Percentiles rank a stretch among this genome's conserved stretches.
Conservation (phyloP, 1,140 invertebrate genomes). For the Metaphire vulgaris region DNA sequence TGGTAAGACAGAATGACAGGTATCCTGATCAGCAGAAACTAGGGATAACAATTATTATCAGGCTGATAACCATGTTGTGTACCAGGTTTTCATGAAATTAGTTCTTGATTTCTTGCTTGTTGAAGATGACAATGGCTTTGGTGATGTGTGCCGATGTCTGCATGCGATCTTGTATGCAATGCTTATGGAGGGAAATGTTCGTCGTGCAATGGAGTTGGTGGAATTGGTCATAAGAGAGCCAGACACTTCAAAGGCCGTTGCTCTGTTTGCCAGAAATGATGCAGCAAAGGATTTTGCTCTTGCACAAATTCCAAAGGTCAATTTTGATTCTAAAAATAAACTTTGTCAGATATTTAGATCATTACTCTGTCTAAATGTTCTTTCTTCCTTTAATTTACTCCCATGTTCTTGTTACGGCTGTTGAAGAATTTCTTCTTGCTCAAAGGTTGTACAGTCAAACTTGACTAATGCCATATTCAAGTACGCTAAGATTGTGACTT, state of each 20-base stretch:
- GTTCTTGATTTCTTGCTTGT: neutral
- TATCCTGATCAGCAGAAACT: no score
- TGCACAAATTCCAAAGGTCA: slow-evolving; percentile 4
- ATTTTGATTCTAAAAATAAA: slow-evolving; percentile 1
- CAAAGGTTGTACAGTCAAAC: no score
- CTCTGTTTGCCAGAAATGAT: neutral
- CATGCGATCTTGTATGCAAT: slow-evolving; percentile 20
- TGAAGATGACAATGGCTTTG: neutral
- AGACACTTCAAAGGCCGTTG: neutral
- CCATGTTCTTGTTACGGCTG: no score
- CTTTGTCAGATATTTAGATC: no score
- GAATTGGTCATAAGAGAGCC: slow-evolving; percentile 9
- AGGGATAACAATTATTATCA: neutral
- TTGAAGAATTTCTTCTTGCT: no score
- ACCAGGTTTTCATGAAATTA: neutral
- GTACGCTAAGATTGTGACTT: no score
- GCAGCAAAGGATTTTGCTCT: slow-evolving; percentile 1
- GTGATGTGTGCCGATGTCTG: slow-evolving; percentile 11
- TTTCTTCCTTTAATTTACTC: no score
- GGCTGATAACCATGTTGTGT: neutral
- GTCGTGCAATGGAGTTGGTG: slow-evolving; percentile 10
- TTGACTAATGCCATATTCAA: no score
- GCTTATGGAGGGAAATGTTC: slow-evolving; percentile 3
- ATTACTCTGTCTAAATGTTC: no score
- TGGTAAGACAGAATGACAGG: slow-evolving; percentile 5